A percentile compares a stretch with the other conserved stretches of the same genome.
These are phyloP conservation scores for Penaeus monodon DNA, from an alignment of 2,888 invertebrate species.

Conservation along the genomic window DNA sequence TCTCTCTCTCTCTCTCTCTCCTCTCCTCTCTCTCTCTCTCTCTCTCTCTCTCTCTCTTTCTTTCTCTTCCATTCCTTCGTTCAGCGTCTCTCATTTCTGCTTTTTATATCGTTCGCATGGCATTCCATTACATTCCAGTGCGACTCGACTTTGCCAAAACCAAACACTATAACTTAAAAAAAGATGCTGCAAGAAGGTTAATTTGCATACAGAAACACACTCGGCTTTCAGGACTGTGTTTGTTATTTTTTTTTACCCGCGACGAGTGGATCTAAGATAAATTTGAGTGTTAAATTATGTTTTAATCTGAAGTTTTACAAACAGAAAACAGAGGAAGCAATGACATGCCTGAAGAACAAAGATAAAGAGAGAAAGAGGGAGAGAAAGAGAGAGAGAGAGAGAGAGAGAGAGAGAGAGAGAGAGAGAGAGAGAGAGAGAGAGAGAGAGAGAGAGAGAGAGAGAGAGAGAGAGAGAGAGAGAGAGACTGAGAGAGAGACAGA, in stretches of 20 bases:
- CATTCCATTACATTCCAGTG: background rate
- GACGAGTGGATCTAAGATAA: no score
- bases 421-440: constrained; percentile 22
- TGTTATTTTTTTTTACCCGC: no score
- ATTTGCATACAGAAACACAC: background rate
- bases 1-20: background rate
- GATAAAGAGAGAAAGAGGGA: background rate
- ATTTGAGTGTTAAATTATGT: no score
- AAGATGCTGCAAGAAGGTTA: no score
- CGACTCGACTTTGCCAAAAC: background rate
- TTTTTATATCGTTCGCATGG: background rate
- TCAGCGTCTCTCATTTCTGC: background rate
- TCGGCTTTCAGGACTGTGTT: constrained; percentile 1
- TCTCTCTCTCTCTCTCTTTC: background rate
- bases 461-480: background rate
- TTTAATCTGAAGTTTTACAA: no score
- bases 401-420: constrained; percentile 28
- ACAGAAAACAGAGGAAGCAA: constrained; percentile 11
- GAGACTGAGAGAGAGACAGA: background rate
- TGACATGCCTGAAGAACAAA: constrained; percentile 1
- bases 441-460: background rate
- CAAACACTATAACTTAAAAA: background rate
- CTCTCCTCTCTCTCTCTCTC: constrained; percentile 17
- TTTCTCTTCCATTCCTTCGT: background rate
- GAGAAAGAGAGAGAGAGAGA: constrained; percentile 19